phyloP scores from a whole-genome alignment of 2,113 vertebrate species.

The Micromys minutus region DNA sequence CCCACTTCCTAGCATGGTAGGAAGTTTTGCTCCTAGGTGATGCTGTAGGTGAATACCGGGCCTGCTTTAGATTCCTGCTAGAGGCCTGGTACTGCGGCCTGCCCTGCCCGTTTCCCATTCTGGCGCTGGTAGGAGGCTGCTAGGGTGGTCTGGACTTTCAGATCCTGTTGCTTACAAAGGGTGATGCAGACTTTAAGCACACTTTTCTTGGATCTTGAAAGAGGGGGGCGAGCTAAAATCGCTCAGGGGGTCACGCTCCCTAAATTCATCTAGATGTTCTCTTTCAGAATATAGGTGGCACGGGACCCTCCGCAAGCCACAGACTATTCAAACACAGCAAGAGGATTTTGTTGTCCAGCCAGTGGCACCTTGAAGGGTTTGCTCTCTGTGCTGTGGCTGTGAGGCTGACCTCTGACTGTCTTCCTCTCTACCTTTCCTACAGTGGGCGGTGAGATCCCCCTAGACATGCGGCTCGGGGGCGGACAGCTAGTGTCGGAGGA shows the following conservation, averaged over 20 bases:
- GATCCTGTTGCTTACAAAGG: background rate
- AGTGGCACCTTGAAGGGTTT: background rate
- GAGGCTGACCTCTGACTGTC: conserved; percentile 72
- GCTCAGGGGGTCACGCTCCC: background rate
- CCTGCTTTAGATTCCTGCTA: rapidly evolving
- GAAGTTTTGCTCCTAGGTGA: background rate
- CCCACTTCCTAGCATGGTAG: rapidly evolving
- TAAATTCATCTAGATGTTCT: background rate
- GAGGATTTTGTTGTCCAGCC: background rate
- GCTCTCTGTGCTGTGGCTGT: background rate
- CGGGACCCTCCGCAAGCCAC: background rate
- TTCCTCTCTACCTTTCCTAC: conserved; percentile 63
- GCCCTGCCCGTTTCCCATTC: background rate
- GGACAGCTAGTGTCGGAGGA: conserved; percentile 98
- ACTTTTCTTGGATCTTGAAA: background rate
- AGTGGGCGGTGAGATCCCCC: conserved; percentile 97
- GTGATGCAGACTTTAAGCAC: background rate
- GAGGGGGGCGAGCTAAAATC: background rate
- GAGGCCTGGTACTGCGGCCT: background rate
- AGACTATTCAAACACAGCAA: background rate
- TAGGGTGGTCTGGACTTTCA: background rate
- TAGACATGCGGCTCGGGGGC: conserved; percentile 95
- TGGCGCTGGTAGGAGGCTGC: too few species aligned
- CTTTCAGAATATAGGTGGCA: background rate
- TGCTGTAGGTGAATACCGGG: background rate